These are phyloP conservation scores for Palythoa grandiflora DNA, from an alignment of 92 coral and sea anemone genomes.

Conservation along the genomic window DNA sequence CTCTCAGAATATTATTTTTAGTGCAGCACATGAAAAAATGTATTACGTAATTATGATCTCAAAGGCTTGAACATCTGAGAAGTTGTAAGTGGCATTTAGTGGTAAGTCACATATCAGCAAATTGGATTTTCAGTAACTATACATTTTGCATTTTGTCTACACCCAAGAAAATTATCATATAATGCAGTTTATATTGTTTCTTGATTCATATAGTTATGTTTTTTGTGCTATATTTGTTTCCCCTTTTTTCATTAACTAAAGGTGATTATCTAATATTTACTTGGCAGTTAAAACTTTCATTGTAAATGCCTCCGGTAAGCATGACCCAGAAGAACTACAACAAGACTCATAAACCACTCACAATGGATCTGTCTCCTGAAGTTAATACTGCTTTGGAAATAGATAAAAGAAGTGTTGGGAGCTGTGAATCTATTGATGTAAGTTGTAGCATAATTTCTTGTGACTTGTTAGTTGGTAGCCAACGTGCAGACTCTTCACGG, in stretches of 20 bases:
- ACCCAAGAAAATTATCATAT: neutral
- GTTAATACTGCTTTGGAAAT: constrained; percentile 33
- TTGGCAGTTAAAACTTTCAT: neutral
- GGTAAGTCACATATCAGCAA: neutral
- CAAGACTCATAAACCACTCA: constrained; percentile 29
- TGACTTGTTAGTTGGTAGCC: neutral
- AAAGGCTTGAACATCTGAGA: neutral
- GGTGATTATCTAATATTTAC: neutral
- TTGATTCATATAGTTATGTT: neutral
- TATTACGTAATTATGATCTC: too few species aligned
- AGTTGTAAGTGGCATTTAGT: neutral
- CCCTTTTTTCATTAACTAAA: neutral
- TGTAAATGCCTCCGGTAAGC: constrained; percentile 12
- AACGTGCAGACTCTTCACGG: too few species aligned
- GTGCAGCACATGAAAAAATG: too few species aligned
- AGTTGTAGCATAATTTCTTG: neutral
- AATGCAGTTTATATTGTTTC: neutral
- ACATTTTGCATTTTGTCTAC: neutral
- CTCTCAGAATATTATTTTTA: too few species aligned
- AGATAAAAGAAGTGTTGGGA: constrained; percentile 28
- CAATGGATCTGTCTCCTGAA: constrained; percentile 32
- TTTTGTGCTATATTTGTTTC: neutral
- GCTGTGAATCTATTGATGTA: constrained; percentile 50
- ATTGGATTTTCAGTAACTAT: neutral
- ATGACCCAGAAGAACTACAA: constrained; percentile 37